Percentiles rank a stretch among this genome's conserved stretches.
These are phyloP conservation scores for Cinclus cinclus DNA, from an alignment of 2,113 vertebrate species.

Conservation along the genomic window DNA sequence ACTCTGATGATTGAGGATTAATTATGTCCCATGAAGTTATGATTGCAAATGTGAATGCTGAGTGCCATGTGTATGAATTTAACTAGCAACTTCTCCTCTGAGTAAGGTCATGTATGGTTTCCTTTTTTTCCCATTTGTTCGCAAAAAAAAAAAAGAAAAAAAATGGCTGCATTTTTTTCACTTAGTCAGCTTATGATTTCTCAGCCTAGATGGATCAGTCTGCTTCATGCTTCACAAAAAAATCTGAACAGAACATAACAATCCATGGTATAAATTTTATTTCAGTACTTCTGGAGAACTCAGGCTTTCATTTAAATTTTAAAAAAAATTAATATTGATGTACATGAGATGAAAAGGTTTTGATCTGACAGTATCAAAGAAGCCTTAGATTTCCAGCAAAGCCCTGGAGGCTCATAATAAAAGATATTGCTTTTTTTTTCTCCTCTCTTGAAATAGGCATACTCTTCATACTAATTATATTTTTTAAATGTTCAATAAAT, in stretches of 20 bases:
- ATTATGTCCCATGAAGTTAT: neutral
- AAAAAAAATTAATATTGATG: neutral
- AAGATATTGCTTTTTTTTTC: neutral
- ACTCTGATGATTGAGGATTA: neutral
- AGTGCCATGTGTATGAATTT: neutral
- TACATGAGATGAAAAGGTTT: slow-evolving; percentile 32
- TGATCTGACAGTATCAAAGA: slow-evolving; percentile 21
- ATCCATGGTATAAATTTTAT: neutral
- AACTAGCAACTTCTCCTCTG: neutral
- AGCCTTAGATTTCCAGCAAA: slow-evolving; percentile 2
- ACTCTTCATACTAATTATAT: neutral
- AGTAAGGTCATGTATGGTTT: neutral
- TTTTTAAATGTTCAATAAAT: neutral
- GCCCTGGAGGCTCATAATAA: neutral
- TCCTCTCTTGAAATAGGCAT: neutral
- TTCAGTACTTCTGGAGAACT: neutral
- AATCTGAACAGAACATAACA: neutral
- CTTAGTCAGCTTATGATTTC: neutral
- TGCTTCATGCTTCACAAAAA: neutral
- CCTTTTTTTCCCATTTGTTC: neutral
- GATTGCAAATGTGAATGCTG: neutral
- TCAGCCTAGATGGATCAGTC: neutral
- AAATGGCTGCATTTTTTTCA: neutral
- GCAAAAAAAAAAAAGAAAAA: neutral
- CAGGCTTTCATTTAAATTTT: neutral